Evolutionary conservation across 2,113 vertebrate species (phyloP), one percentile per base, ranked within the genome.

Genomic region (Orthonyx spaldingii): DNA sequence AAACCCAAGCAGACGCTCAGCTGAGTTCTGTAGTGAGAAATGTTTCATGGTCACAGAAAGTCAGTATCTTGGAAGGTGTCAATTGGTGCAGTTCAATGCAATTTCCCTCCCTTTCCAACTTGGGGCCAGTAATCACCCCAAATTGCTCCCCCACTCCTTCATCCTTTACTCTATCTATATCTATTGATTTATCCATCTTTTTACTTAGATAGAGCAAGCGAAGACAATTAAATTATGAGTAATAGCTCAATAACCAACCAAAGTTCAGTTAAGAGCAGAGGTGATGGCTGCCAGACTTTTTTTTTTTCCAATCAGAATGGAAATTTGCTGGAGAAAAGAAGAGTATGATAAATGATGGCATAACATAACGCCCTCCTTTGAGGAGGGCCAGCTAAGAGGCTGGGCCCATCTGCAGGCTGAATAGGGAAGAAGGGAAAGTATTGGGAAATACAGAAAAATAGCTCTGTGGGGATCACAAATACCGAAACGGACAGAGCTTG

Each of bases 401-500:
- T 66, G 52, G 59, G 33, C 64, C 57, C 89, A 84, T 60, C 12
- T 17, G 49, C 92, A 94, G 47, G 3, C 76, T 84, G 79, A 92
- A 75, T 71, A 74, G 88, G 69, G 84, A 55, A 75, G 85, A 88
- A 74, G 94, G 86, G 88, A 96, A 93, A 94, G 94, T 95, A 90
- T 77, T 85, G 89, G 83, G 83, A 95, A 95, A 96, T 41, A 60
- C 83, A 94, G 94, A 87, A 90, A 94, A 95, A 86, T 37, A 78
- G 88, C 94, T 92, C 93, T 26, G 69, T 66, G 72, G 90, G 91
- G 69, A 83, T 92, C 82, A 80, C 83, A 86, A 90, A 68, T 37
- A 33, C 61, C 71, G 35, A 76, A 50, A 75, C 77, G 93, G 90
- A 78, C 64, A 53, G 77, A 7, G 47, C 80, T 87, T 69, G 60